phyloP scores from a whole-genome alignment of 2,113 vertebrate genomes.

The Pelmatolapia mariae region DNA sequence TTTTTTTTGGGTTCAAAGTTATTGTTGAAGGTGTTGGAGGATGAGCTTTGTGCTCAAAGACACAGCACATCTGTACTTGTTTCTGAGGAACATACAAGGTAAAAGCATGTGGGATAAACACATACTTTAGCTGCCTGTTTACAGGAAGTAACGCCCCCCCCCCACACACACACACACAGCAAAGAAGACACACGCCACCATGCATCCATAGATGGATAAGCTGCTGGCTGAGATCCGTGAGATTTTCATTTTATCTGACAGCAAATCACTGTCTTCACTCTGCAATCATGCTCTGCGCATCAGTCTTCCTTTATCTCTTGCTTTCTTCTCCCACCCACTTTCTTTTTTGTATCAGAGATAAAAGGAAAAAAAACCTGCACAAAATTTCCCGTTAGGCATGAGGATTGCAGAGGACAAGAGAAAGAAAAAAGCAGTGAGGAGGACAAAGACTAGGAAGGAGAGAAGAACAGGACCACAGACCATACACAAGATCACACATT shows the following conservation, averaged over 20 bases:
- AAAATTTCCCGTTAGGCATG: background rate
- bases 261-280: background rate
- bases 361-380: background rate
- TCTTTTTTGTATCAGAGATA: background rate
- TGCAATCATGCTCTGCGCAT: background rate
- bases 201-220: background rate
- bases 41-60: background rate
- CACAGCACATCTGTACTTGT: background rate
- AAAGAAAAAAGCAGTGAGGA: background rate
- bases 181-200: background rate
- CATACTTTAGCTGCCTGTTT: background rate
- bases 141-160: background rate
- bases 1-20: background rate
- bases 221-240: background rate
- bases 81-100: background rate
- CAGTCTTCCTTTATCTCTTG: background rate
- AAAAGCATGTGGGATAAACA: background rate
- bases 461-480: background rate
- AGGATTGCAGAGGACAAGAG: background rate
- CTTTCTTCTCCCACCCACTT: background rate
- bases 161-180: background rate
- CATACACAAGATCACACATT: background rate
- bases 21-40: background rate
- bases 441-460: background rate
- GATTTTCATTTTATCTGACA: slow-evolving; percentile 2